Conservation (phyloP, 1,140 invertebrate species). For the Psix sp. region DNA sequence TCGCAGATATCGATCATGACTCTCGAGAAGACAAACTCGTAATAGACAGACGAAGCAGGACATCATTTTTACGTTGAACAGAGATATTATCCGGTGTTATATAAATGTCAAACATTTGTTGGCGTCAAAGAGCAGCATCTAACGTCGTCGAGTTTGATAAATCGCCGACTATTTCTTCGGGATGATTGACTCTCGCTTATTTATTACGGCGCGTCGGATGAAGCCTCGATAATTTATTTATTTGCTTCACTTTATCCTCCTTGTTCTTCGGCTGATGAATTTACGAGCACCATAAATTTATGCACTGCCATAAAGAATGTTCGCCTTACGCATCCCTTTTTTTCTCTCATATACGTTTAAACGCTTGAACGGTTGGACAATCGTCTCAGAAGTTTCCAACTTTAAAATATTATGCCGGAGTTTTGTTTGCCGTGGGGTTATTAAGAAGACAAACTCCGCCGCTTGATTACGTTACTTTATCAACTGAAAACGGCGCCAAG, state of each 20-base stretch:
- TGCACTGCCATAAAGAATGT: background rate
- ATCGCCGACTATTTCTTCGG: too few relatives aligned
- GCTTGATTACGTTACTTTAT: background rate
- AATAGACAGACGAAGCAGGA: background rate
- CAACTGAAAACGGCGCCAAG: too few relatives aligned
- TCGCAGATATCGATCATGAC: conserved; percentile 6
- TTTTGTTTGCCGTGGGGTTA: conserved; percentile 15
- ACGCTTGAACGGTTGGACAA: conserved; percentile 14
- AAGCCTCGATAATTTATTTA: too few relatives aligned
- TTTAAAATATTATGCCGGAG: conserved; percentile 14
- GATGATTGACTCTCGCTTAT: too few relatives aligned
- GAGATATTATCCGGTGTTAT: too few relatives aligned
- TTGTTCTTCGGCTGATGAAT: too few relatives aligned
- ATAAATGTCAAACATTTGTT: too few relatives aligned
- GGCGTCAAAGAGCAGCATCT: too few relatives aligned
- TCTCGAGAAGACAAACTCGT: conserved; percentile 1
- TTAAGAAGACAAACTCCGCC: conserved; percentile 9
- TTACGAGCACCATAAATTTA: too few relatives aligned
- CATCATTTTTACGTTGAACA: background rate
- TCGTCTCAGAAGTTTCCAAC: conserved; percentile 15
- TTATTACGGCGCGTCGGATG: too few relatives aligned
- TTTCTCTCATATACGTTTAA: conserved; percentile 2
- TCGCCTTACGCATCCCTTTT: background rate
- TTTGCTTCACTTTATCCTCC: too few relatives aligned
- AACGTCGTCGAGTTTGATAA: too few relatives aligned